phyloP scores from a whole-genome alignment of 2,888 invertebrate species.

The Lumbricus terrestris region DNA sequence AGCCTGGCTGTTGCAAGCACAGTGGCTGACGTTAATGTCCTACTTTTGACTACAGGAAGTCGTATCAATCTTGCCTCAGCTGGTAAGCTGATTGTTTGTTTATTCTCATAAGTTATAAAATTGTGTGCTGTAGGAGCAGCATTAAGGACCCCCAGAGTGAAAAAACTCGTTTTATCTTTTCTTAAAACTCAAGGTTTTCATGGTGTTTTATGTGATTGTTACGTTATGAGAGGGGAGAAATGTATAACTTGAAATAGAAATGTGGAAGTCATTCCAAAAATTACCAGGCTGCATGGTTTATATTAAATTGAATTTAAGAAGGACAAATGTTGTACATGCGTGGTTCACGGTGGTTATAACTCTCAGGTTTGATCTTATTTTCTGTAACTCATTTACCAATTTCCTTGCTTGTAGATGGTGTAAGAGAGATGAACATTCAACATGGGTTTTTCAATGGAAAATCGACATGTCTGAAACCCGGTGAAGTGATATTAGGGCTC shows the following conservation, averaged over 20 bases:
- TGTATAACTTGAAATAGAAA: too few relatives aligned
- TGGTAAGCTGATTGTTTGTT: background rate
- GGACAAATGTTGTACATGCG: too few relatives aligned
- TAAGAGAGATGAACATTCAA: background rate
- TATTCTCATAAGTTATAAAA: background rate
- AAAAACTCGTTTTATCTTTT: too few relatives aligned
- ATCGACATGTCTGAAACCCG: background rate
- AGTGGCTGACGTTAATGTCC: background rate
- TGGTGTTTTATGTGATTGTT: too few relatives aligned
- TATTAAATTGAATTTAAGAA: too few relatives aligned
- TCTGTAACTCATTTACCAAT: background rate
- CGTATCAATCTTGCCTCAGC: background rate
- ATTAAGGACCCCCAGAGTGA: too few relatives aligned
- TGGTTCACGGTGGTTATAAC: too few relatives aligned
- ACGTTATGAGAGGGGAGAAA: too few relatives aligned
- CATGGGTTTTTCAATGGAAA: background rate
- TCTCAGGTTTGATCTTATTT: too few relatives aligned
- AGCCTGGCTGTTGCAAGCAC: background rate
- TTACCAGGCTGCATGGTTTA: too few relatives aligned
- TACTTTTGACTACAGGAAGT: background rate
- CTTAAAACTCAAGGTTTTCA: too few relatives aligned
- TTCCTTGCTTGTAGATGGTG: background rate
- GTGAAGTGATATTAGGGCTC: background rate
- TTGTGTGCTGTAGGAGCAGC: background rate
- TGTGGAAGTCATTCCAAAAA: too few relatives aligned